Evolutionary conservation across 2,113 vertebrate genomes (phyloP).

Genomic region (Meles meles): DNA sequence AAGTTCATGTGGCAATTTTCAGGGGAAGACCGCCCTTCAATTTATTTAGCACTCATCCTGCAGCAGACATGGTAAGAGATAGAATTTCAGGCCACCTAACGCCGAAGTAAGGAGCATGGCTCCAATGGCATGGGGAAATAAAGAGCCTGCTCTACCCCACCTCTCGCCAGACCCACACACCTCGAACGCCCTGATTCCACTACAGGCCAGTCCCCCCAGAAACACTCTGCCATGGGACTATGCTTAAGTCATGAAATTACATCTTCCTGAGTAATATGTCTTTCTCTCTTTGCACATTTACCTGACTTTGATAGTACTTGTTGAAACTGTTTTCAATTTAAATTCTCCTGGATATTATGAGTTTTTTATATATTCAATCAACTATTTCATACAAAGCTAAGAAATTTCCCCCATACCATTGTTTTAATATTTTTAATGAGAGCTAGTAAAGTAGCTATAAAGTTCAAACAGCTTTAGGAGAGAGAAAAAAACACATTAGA

Average conservation of each 20-base stretch:
- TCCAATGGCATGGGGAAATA: not conserved
- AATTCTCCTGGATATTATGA: not conserved
- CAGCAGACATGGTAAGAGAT: not conserved
- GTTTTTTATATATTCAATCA: not conserved
- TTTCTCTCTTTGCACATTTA: constrained; percentile 18
- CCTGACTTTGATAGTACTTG: not conserved
- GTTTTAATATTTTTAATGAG: constrained; percentile 41
- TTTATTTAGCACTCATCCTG: not conserved
- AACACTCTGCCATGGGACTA: not conserved
- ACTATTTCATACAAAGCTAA: not conserved
- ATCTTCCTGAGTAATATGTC: not conserved
- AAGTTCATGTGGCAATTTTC: not conserved
- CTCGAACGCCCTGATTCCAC: not conserved
- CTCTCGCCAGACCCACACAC: not conserved
- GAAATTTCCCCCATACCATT: not conserved
- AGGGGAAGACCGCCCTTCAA: not conserved
- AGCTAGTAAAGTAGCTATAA: not conserved
- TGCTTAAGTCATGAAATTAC: not conserved
- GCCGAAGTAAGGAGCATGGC: not conserved
- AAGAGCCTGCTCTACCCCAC: not conserved
- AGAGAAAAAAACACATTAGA: not conserved
- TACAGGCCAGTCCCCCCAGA: not conserved
- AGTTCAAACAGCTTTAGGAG: constrained; percentile 12
- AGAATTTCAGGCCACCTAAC: not conserved
- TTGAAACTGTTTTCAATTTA: constrained; percentile 43